phyloP scores from a whole-genome alignment of 1,140 invertebrate genomes.

The Drosophila eugracilis region DNA sequence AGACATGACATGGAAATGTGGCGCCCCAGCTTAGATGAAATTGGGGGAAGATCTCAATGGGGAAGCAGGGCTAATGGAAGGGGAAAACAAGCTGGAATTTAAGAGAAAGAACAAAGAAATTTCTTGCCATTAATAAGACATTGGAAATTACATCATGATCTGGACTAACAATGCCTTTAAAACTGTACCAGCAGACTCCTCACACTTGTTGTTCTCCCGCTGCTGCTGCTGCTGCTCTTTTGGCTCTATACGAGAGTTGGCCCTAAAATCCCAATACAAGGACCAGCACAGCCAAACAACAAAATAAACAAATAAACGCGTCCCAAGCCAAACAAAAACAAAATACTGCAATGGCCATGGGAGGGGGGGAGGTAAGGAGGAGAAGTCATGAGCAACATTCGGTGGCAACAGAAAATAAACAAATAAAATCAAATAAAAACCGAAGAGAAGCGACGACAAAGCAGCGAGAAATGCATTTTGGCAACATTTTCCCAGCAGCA shows the following conservation, averaged over 20 bases:
- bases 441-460: constrained; percentile 5
- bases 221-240: no score
- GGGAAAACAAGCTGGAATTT: background rate
- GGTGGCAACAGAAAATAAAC: constrained; percentile 44
- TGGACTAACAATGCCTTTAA: no score
- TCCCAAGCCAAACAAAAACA: constrained; percentile 23
- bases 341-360: constrained; percentile 22
- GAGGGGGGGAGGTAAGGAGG: no score
- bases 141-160: background rate
- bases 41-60: background rate
- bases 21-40: background rate
- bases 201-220: constrained; percentile 30
- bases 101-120: no score
- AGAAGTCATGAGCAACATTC: constrained; percentile 17
- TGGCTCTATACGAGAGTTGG: constrained; percentile 23
- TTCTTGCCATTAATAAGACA: background rate
- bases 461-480: constrained; percentile 28
- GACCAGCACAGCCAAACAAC: constrained; percentile 20
- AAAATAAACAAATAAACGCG: constrained; percentile 14
- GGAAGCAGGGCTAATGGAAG: background rate
- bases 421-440: constrained; percentile 49
- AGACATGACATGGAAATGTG: constrained; percentile 23
- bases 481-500: constrained; percentile 7
- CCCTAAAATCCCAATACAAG: constrained; percentile 34
- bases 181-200: no score